Evolutionary conservation across 2,113 vertebrate genomes (phyloP), one percentile per base, ranked within the genome.

Genomic region (Leuciscus idus): DNA sequence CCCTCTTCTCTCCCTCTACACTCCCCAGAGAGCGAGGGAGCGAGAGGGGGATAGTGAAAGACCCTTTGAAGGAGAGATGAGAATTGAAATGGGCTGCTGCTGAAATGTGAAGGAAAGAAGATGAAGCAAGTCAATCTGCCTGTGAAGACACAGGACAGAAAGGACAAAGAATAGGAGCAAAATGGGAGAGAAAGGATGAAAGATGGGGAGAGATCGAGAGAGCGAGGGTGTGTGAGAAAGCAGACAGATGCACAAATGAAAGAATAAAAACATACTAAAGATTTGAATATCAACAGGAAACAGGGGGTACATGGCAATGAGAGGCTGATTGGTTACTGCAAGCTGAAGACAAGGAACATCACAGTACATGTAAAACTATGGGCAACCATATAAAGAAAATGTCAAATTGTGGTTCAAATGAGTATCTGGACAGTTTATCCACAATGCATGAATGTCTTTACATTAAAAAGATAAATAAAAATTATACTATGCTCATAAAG

Each of bases 121-220:
- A 95, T 93, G 92, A 93, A 94, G 93, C 90, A 92, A 94, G 93
- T 91, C 91, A 94, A 93, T 94, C 90, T 90, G 90, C 85, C 92
- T 93, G 89, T 87, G 91, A 92, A 91, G 92, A 90, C 85, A 88
- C 88, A 55, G 50, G 83, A 84, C 59, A 81, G 73, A 48, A 74
- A 84, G 74, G 83, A 73, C 55, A 77, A 48, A 52, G 64, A 59
- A 75, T 52, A 33, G 61, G n/a, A 72, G 68, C 73, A 73, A 84
- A 84, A 81, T 61, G 61, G 55, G n/a, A 79, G 84, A 43, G 28
- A 82, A 83, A 79, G 84, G 48, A 81, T 87, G 83, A 86, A 85
- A 81, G 48, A 78, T 55, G 79, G 64, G 75, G 68, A 86, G 33
- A 87, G 30, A 85, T 13, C 50, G 73, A 48, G 66, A 73, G 50